Evolutionary conservation across 2,888 invertebrate genomes (phyloP), one percentile per base, ranked within the genome.

Genomic region (Zeuzera pyrina): DNA sequence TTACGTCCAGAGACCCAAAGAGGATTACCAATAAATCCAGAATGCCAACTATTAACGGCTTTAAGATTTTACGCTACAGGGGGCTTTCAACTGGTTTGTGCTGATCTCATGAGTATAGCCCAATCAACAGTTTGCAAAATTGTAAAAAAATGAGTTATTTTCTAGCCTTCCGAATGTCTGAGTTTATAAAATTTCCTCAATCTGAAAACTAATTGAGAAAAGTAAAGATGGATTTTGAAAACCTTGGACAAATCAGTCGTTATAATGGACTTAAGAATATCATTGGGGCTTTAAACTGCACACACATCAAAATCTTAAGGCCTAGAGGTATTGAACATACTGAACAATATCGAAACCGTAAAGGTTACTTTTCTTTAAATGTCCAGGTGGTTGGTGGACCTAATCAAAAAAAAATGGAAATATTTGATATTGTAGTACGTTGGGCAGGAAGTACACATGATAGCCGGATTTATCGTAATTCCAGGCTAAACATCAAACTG

Each of bases 41-140:
- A 10, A 28, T 15, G 21, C 3, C 31, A 41, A 25, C 19, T 41
- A 2, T 16, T 39, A 11, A 16, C 39, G 8, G 30, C 27, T 8
- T 15, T 42, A n/a, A 19, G 40, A 29, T 40, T 40, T 29, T 44
- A 38, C 34, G 39, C 42, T 2, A 40, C 31, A 19, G 39, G 39
- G 16, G 31, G 33, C 6, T 33, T 39, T 12, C 23, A 38, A 13
- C 26, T 15, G 6, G 15, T 24, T n/a, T 24, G 32, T 12, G 41
- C 24, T n/a, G 37, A 42, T 30, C 34, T 38, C 30, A 15, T 30
- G 12, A 26, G 26, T 3, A 15, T 21, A 12, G 12, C 23, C 7
- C 11, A 32, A 27, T 26, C 32, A 19, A 19, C 32, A 11, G 32
- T 26, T 12, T 10, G 32, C 11, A 15, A 15, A 7, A 26, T 32